Evolutionary conservation across 2,888 invertebrate species (phyloP).

Genomic region (Temnothorax unifasciatus): DNA sequence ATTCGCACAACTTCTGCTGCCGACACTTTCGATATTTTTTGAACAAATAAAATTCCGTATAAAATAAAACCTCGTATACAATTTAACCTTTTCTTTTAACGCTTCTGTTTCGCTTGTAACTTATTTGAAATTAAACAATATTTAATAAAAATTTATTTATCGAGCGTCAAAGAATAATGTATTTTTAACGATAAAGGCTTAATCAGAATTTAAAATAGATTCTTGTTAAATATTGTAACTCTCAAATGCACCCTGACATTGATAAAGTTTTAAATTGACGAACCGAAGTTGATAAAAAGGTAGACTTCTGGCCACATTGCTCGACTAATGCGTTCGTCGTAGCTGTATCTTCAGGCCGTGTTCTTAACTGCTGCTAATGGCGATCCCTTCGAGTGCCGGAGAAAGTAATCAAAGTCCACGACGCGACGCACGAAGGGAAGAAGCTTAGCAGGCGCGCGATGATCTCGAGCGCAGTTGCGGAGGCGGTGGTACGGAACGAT

Average conservation of each 20-base stretch:
- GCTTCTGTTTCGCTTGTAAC: not conserved
- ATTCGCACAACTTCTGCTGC: conserved; percentile 17
- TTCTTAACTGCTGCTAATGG: conserved; percentile 37
- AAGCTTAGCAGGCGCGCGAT: conserved; percentile 67
- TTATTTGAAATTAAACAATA: not conserved
- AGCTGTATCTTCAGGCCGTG: not conserved
- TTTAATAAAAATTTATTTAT: not conserved
- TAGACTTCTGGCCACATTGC: conserved; percentile 6
- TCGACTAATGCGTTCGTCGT: conserved; percentile 19
- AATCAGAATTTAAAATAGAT: not conserved
- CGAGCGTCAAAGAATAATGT: not conserved
- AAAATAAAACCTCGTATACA: not conserved
- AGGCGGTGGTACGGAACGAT: conserved; percentile 75
- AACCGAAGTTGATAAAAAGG: not conserved
- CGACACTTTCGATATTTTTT: conserved; percentile 13
- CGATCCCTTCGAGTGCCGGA: conserved; percentile 13
- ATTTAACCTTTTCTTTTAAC: not conserved
- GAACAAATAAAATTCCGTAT: not conserved
- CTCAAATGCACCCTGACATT: not conserved
- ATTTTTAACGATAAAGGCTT: not conserved
- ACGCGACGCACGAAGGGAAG: conserved; percentile 66
- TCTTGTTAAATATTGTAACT: not conserved
- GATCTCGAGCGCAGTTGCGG: conserved; percentile 63
- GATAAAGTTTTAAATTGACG: no score
- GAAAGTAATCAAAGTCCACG: conserved; percentile 45